Conservation (phyloP, 2,797 vertebrate genomes). For the Acanthiza pusilla region DNA sequence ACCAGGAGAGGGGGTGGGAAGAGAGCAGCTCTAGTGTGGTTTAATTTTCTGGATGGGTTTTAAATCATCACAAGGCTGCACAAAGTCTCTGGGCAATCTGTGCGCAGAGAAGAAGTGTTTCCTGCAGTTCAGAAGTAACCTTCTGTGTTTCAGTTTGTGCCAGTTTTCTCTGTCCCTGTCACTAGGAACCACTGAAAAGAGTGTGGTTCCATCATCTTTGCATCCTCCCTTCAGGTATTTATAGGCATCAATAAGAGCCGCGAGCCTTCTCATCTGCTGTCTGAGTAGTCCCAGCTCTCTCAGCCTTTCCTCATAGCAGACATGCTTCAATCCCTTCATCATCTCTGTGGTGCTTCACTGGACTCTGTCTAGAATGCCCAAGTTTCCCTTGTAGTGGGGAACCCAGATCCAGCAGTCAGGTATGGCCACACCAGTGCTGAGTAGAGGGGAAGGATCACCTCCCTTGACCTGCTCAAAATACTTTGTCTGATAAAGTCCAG, state of each 20-base stretch:
- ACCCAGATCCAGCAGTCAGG: not conserved
- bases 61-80: not conserved
- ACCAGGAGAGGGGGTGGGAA: not conserved
- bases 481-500: not conserved
- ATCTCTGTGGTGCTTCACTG: not conserved
- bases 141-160: not conserved
- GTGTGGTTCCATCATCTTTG: not conserved
- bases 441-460: not conserved
- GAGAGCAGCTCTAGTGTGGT: rapidly evolving
- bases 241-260: not conserved
- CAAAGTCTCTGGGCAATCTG: not conserved
- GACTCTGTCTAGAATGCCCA: not conserved
- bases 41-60: not conserved
- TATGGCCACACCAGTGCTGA: not conserved
- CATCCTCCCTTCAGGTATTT: not conserved
- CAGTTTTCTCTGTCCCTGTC: not conserved
- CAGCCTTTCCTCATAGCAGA: not conserved
- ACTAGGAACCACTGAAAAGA: not conserved
- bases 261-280: rapidly evolving
- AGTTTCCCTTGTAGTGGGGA: not conserved
- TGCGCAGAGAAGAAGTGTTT: not conserved
- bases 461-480: not conserved
- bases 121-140: not conserved
- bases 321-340: not conserved
- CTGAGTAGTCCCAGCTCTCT: not conserved